Percentiles rank a stretch among this genome's conserved stretches.
Evolutionary conservation across 2,888 invertebrate genomes (phyloP).

Genomic region (Siphlonurus alternatus): DNA sequence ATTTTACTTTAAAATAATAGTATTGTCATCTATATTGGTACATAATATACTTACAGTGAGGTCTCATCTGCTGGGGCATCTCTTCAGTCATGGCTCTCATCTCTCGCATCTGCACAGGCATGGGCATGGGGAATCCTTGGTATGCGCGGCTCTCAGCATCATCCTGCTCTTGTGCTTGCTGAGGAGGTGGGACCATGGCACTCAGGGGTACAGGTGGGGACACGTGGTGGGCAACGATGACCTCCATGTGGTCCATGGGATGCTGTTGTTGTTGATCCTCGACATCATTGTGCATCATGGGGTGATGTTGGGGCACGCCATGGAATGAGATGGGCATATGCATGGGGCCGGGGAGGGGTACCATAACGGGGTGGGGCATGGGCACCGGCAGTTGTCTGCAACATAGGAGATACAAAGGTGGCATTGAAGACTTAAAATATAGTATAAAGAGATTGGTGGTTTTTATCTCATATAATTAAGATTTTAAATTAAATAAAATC

Average conservation of each 20-base stretch:
- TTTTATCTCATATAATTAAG: no score
- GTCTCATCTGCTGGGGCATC: slow-evolving; percentile 42
- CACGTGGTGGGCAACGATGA: slow-evolving; percentile 7
- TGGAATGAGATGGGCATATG: slow-evolving; percentile 9
- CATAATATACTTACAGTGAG: slow-evolving; percentile 48
- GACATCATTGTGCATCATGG: slow-evolving; percentile 12
- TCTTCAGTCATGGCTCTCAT: slow-evolving; percentile 34
- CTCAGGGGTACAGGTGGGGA: not conserved
- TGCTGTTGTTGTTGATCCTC: slow-evolving; percentile 11
- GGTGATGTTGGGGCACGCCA: slow-evolving; percentile 17
- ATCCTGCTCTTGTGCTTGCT: not conserved
- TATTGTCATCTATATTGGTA: no score
- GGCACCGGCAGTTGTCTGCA: slow-evolving; percentile 29
- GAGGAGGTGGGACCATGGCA: slow-evolving; percentile 2
- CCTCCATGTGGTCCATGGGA: not conserved
- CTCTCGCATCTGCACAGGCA: slow-evolving; percentile 19
- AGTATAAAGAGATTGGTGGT: no score
- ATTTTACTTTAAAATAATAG: no score
- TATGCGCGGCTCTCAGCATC: slow-evolving; percentile 20
- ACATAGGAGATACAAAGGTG: no score
- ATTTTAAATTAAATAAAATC: no score
- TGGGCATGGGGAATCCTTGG: slow-evolving; percentile 25
- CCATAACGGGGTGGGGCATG: slow-evolving; percentile 15
- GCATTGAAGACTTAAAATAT: no score
- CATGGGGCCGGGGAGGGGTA: slow-evolving; percentile 18